A percentile compares a stretch with the other conserved stretches of the same genome.
These are phyloP conservation scores for Myotis pilosus DNA, from an alignment of 2,797 vertebrate genomes.

Conservation along the genomic window DNA sequence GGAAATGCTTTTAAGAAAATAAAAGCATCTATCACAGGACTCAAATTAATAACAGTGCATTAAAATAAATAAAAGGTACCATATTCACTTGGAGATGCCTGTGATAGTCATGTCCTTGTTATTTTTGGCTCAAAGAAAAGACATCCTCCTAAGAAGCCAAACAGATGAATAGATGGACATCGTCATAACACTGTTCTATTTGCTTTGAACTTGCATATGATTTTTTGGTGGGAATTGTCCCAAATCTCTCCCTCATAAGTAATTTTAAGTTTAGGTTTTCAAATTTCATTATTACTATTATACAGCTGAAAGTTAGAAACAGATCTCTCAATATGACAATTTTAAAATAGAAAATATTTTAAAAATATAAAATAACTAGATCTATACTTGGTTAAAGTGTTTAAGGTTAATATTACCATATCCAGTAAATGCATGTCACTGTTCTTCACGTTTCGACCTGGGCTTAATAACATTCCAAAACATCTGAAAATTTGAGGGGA, in stretches of 20 bases:
- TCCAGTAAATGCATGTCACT: constrained; percentile 98
- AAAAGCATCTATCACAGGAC: neutral
- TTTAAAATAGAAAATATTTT: constrained; percentile 49
- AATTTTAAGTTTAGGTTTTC: constrained; percentile 43
- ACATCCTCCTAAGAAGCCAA: constrained; percentile 39
- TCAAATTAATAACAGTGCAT: constrained; percentile 37
- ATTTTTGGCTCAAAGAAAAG: constrained; percentile 46
- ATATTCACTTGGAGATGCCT: constrained; percentile 32
- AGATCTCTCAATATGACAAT: constrained; percentile 52
- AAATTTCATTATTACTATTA: constrained; percentile 51
- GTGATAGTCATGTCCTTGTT: constrained; percentile 22
- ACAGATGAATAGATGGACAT: neutral
- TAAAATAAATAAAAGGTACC: constrained; percentile 55
- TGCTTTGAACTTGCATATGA: constrained; percentile 36
- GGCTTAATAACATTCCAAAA: constrained; percentile 98
- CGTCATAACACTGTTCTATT: neutral
- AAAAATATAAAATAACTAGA: constrained; percentile 62
- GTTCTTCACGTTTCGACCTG: constrained; percentile 96
- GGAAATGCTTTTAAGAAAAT: constrained; percentile 58
- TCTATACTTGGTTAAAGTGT: constrained; percentile 61
- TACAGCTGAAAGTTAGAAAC: constrained; percentile 20
- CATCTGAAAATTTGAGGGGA: constrained; percentile 86
- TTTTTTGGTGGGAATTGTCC: neutral
- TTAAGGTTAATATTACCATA: constrained; percentile 89
- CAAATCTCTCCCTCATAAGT: neutral